phyloP scores from a whole-genome alignment of 2,113 vertebrate genomes.

The Nothobranchius kuhntae region DNA sequence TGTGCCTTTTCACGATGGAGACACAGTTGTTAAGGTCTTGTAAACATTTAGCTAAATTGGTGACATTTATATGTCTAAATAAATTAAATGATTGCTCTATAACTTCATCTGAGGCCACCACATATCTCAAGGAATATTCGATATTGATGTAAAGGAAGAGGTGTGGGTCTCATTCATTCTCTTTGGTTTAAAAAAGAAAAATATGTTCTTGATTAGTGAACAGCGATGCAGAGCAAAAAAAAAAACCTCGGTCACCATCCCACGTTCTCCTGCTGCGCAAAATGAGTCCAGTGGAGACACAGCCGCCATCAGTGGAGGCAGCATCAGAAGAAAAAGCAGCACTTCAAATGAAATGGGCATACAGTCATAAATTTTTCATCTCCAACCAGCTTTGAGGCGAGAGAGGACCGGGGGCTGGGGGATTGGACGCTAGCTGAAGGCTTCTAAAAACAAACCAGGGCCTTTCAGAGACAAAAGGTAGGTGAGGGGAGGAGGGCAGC shows the following conservation, averaged over 20 bases:
- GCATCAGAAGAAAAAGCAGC: conserved; percentile 73
- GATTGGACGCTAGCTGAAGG: conserved; percentile 51
- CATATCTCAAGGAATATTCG: too few species aligned
- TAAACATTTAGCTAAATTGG: too few species aligned
- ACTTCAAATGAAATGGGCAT: conserved; percentile 80
- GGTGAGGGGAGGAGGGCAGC: conserved; percentile 54
- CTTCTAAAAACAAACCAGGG: conserved; percentile 68
- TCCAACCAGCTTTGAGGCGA: conserved; percentile 74
- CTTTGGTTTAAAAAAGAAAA: conserved; percentile 40
- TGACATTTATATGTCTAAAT: too few species aligned
- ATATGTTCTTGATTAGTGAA: conserved; percentile 54
- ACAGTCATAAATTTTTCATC: conserved; percentile 84
- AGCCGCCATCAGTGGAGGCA: conserved; percentile 72
- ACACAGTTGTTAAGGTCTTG: too few species aligned
- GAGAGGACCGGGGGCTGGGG: conserved; percentile 42
- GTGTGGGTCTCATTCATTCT: conserved; percentile 12
- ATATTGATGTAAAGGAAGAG: too few species aligned
- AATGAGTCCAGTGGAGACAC: conserved; percentile 58
- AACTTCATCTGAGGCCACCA: too few species aligned
- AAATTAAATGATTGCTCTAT: too few species aligned
- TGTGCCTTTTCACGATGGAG: too few species aligned
- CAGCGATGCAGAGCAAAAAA: conserved; percentile 35
- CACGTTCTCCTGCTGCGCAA: conserved; percentile 56
- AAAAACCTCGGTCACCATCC: conserved; percentile 17
- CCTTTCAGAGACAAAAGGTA: conserved; percentile 64